A percentile compares a stretch with the other conserved stretches of the same genome.
phyloP scores from a whole-genome alignment of 2,113 vertebrate genomes.

The Callipepla californica region DNA sequence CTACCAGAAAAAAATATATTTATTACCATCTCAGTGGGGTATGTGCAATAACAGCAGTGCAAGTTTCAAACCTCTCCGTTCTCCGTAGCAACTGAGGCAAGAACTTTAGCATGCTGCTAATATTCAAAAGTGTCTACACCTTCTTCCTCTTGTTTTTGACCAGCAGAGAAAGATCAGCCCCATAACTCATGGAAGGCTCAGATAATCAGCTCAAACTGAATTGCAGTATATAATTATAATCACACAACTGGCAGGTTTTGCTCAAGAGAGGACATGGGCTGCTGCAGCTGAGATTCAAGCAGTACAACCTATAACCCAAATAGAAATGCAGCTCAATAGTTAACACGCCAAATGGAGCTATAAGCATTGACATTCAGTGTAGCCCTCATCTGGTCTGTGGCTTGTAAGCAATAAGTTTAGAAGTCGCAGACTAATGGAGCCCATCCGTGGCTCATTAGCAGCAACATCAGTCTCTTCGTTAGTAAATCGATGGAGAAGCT shows the following conservation, averaged over 20 bases:
- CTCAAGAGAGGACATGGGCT: slow-evolving; percentile 4
- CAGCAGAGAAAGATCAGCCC: slow-evolving; percentile 40
- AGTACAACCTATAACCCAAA: slow-evolving; percentile 1
- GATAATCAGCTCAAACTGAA: slow-evolving; percentile 61
- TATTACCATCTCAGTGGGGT: slow-evolving; percentile 4
- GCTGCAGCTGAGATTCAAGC: background rate
- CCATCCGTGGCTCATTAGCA: background rate
- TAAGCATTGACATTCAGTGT: background rate
- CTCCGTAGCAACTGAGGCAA: background rate
- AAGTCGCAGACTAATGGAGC: background rate
- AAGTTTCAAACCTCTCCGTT: background rate
- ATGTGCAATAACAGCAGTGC: background rate
- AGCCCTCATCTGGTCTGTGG: background rate
- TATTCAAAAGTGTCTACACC: background rate
- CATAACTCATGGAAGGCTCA: slow-evolving; percentile 3
- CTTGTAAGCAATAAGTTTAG: background rate
- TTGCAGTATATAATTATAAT: slow-evolving; percentile 54
- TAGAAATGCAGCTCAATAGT: slow-evolving; percentile 6
- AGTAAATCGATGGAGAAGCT: background rate
- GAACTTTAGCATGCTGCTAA: background rate
- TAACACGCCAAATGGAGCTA: slow-evolving; percentile 13
- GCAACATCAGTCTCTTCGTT: background rate
- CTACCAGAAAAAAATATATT: slow-evolving; percentile 36
- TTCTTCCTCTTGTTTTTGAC: slow-evolving; percentile 14
- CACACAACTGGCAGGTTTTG: slow-evolving; percentile 52